Conservation (phyloP, 2,888 invertebrate species). For the Allacma fusca region DNA sequence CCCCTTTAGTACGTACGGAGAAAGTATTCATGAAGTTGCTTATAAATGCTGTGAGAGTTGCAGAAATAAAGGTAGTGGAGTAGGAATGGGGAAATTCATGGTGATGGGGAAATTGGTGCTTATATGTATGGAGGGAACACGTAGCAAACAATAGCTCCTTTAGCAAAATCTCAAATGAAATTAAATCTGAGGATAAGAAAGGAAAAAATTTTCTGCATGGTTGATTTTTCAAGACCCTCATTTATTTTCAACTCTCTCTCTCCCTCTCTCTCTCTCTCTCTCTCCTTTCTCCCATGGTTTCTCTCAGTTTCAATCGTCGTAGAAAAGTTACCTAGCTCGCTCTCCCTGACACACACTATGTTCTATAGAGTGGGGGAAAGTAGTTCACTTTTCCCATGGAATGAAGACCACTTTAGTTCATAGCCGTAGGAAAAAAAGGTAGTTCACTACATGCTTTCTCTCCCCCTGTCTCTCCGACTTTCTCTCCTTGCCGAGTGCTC, state of each 20-base stretch:
- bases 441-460: no score
- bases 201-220: slow-evolving; percentile 26
- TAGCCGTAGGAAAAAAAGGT: no score
- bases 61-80: neutral
- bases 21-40: no score
- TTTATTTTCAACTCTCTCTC: slow-evolving; percentile 29
- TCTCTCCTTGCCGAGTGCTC: no score
- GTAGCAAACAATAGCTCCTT: slow-evolving; percentile 7
- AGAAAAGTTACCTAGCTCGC: no score
- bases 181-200: slow-evolving; percentile 20
- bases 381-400: no score
- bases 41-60: no score
- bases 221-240: slow-evolving; percentile 35
- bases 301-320: neutral
- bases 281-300: neutral
- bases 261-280: slow-evolving; percentile 13
- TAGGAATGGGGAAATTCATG: neutral
- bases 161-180: slow-evolving; percentile 24
- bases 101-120: neutral
- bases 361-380: no score
- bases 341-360: no score
- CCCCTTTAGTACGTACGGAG: no score
- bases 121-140: slow-evolving; percentile 14
- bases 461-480: no score
- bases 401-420: no score